phyloP scores from a whole-genome alignment of 2,888 invertebrate genomes.

The Odontocolon sp. region DNA sequence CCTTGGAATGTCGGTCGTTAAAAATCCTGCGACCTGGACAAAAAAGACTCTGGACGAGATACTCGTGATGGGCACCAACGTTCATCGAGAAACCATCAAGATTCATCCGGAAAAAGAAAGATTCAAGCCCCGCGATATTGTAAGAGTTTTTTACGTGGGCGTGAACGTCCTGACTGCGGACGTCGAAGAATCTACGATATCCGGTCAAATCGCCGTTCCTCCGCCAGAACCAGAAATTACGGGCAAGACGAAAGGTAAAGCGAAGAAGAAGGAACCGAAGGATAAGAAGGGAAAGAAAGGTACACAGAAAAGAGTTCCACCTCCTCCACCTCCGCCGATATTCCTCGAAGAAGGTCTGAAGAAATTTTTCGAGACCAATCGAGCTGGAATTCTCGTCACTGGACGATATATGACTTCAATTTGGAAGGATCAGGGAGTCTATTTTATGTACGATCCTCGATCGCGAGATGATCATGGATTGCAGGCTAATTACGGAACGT shows the following conservation, averaged over 20 bases:
- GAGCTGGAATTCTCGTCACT: slow-evolving; percentile 72
- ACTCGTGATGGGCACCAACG: slow-evolving; percentile 68
- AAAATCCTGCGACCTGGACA: slow-evolving; percentile 76
- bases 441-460: slow-evolving; percentile 75
- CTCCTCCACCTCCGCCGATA: slow-evolving; percentile 68
- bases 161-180: slow-evolving; percentile 74
- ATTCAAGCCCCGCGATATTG: slow-evolving; percentile 70
- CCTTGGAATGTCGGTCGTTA: slow-evolving; percentile 74
- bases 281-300: slow-evolving; percentile 60
- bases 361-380: slow-evolving; percentile 73
- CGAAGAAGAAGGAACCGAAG: slow-evolving; percentile 59
- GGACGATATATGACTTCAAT: slow-evolving; percentile 71
- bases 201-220: slow-evolving; percentile 69
- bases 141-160: slow-evolving; percentile 74
- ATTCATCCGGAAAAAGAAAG: slow-evolving; percentile 54
- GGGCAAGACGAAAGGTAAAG: slow-evolving; percentile 60
- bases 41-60: slow-evolving; percentile 76
- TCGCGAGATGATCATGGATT: slow-evolving; percentile 66
- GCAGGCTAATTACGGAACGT: slow-evolving; percentile 60
- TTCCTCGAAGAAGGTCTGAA: slow-evolving; percentile 70
- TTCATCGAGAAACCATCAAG: slow-evolving; percentile 71
- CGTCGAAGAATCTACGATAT: slow-evolving; percentile 67
- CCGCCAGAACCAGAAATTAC: slow-evolving; percentile 71
- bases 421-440: slow-evolving; percentile 75
- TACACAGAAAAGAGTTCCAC: slow-evolving; percentile 51